Evolutionary conservation across 2,888 invertebrate genomes (phyloP).

Genomic region (Drosophila algonquin): DNA sequence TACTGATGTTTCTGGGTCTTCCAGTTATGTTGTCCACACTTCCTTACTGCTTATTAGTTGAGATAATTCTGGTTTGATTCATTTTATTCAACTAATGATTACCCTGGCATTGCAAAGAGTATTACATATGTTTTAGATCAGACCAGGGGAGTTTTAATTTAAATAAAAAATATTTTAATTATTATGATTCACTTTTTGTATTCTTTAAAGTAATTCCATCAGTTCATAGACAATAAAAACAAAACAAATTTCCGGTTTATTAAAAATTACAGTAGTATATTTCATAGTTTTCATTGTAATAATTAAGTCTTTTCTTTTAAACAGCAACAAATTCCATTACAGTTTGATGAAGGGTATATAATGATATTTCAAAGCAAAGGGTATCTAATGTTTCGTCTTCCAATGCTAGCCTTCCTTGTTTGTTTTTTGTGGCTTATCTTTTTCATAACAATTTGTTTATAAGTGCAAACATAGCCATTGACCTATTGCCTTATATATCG

Average conservation of each 20-base stretch:
- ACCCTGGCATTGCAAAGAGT: background rate
- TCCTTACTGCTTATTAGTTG: conserved; percentile 17
- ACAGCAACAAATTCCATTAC: too few relatives aligned
- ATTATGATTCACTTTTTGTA: too few relatives aligned
- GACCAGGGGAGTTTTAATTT: too few relatives aligned
- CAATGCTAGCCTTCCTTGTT: background rate
- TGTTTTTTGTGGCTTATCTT: conserved; percentile 22
- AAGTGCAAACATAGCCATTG: conserved; percentile 63
- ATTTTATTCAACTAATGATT: background rate
- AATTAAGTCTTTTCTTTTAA: too few relatives aligned
- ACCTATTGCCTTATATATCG: conserved; percentile 68
- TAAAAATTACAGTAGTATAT: too few relatives aligned
- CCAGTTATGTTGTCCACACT: conserved; percentile 15
- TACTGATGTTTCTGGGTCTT: conserved; percentile 7
- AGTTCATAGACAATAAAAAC: too few relatives aligned
- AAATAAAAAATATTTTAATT: too few relatives aligned
- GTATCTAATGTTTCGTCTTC: background rate
- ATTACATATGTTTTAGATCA: background rate
- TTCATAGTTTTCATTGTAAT: background rate
- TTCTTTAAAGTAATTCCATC: background rate
- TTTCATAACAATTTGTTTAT: conserved; percentile 24
- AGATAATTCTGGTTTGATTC: background rate
- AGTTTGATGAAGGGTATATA: background rate
- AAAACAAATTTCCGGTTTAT: too few relatives aligned
- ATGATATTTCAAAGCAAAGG: background rate